Evolutionary conservation across 2,888 invertebrate genomes (phyloP), one percentile per base, ranked within the genome.

Genomic region (Willowsia nigromaculata): DNA sequence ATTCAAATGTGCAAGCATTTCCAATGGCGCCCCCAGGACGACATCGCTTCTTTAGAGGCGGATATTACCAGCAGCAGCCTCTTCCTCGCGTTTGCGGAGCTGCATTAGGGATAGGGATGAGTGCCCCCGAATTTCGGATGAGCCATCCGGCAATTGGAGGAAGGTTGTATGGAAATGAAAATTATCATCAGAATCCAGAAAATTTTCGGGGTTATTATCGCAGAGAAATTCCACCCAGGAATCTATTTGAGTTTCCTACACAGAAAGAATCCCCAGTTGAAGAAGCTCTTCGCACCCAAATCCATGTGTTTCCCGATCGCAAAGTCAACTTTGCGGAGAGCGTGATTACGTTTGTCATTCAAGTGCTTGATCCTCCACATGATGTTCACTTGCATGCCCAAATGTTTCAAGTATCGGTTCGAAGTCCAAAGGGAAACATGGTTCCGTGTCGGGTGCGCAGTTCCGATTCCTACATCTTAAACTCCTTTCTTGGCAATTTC

Each of bases 401-500:
- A 6, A 84, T 84, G 84, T 22, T 84, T 37, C 13, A 74, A n/a
- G 71, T 40, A 0, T 27, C 30, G 27, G 84, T 22, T 6, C 18
- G 30, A n/a, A 71, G 37, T 40, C 84, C 84, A 15, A 7, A 6
- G 1, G 56, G 84, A n/a, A 22, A 25, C 0, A 0, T 25, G n/a
- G 15, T 84, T 25, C n/a, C 37, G 3, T 71, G 53, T 13, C 37
- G 33, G 0, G 30, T 84, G 0, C 68, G 53, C 2, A 22, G 22
- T 9, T 30, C 71, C 0, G 84, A 84, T 25, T 47, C 30, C 9
- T 53, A 68, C 33, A 13, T 84, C 13, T 3, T 56, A 53, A 43
- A 62, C 27, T 25, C 68, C 18, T 85, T 85, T n/a, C 13, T 6
- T 18, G 85, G 85, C n/a, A 15, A 13, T 43, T 43, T 43, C 43